phyloP scores from a whole-genome alignment of 2,113 vertebrate genomes.

The Calcarius ornatus region DNA sequence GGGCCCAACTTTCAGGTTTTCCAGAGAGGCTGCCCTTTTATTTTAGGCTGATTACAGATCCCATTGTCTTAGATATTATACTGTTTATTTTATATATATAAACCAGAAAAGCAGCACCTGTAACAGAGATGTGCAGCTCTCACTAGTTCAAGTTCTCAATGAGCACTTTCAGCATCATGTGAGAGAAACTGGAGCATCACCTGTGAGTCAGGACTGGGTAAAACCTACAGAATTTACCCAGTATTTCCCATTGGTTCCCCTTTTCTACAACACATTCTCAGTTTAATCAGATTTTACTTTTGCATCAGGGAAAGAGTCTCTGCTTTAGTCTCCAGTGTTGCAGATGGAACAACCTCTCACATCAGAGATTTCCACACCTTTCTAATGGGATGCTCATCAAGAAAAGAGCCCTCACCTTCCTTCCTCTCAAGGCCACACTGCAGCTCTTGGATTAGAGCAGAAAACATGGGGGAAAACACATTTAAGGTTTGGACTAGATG shows the following conservation, averaged over 20 bases:
- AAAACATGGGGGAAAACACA: not conserved
- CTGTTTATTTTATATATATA: not conserved
- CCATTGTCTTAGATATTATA: not conserved
- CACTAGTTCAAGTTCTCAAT: not conserved
- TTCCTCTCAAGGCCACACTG: not conserved
- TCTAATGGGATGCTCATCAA: not conserved
- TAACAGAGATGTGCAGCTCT: not conserved
- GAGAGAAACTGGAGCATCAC: not conserved
- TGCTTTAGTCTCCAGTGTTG: not conserved
- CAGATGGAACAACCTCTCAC: not conserved
- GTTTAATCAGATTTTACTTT: not conserved
- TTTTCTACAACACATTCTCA: not conserved
- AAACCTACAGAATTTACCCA: not conserved
- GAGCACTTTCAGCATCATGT: not conserved
- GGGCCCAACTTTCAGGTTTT: not conserved
- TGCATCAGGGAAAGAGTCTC: not conserved
- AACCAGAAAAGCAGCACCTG: not conserved
- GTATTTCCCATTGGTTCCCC: not conserved
- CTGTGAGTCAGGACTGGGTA: not conserved
- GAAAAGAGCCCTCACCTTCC: not conserved
- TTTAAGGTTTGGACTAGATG: not conserved
- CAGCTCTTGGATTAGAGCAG: not conserved
- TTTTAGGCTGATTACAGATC: not conserved
- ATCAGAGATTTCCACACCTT: not conserved
- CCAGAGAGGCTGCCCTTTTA: not conserved